Base-by-base conservation (phyloP, 2,797 vertebrate species). In the Melanotaenia nigrans region DNA sequence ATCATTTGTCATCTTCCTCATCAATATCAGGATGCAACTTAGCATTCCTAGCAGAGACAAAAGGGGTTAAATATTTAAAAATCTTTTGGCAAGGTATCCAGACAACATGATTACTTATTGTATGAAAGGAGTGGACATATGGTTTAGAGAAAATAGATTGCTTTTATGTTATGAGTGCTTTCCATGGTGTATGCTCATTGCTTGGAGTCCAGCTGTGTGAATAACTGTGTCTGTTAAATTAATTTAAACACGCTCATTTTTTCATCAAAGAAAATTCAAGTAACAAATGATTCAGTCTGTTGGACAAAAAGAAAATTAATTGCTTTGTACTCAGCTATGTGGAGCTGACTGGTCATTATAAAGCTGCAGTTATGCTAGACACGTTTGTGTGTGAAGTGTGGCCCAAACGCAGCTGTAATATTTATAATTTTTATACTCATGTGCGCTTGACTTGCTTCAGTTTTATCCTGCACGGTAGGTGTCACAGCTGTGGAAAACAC, bases 131-230 rank as follows among this genome's bases (percentile, higher is more conserved):
- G 9, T 51, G n/a, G n/a, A 51, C 3, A 22, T 51, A 22, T 22
- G 9, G 47, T 22, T 51, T 11, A 51, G n/a, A 9, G 47, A 51
- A 22, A 51, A 22, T 22, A 12, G n/a, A 12, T 10, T 4, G 47
- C 20, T 51, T 51, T 47, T 24, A 51, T 51, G 14, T 51, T 22
- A 22, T 22, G n/a, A 59, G 66, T 62, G 65, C 54, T 66, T 54
- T 60, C 4, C 36, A 20, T 11, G 22, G 8, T 47, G 9, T 18
- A 33, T 40, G 32, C 47, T 38, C 24, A 54, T 35, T 33, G 35
- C 40, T 62, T 63, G 54, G 65, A 51, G 65, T 61, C 49, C 28
- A 61, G 36, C 28, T 64, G 25, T 68, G 22, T 10, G 49, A 28
- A 59, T 49, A 42, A 42, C 28, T n/a, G 32, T 20, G 35, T 1